Evolutionary conservation across 2,113 vertebrate genomes (phyloP).

Genomic region (Etheostoma spectabile): DNA sequence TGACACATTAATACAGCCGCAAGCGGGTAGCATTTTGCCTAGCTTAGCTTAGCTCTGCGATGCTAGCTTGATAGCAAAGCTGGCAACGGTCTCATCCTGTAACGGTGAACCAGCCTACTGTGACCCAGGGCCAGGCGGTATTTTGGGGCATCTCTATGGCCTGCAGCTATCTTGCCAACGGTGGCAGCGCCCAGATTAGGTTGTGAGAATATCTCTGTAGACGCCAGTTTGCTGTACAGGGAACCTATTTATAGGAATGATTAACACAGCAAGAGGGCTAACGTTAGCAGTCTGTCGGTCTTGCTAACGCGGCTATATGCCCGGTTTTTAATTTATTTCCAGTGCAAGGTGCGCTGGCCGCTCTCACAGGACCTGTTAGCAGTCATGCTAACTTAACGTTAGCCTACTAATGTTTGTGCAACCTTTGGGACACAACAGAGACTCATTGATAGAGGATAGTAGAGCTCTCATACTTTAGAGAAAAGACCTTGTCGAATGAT

Average conservation of each 20-base stretch:
- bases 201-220: slow-evolving; percentile 12
- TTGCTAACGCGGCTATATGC: slow-evolving; percentile 50
- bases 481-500: background rate
- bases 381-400: slow-evolving; percentile 30
- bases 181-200: slow-evolving; percentile 44
- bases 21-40: slow-evolving; percentile 52
- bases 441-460: background rate
- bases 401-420: background rate
- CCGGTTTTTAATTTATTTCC: slow-evolving; percentile 54
- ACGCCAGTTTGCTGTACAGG: slow-evolving; percentile 5
- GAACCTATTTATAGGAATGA: slow-evolving; percentile 54
- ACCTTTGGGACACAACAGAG: background rate
- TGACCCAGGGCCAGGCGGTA: slow-evolving; percentile 34
- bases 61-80: slow-evolving; percentile 63
- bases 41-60: slow-evolving; percentile 68
- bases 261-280: slow-evolving; percentile 44
- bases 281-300: slow-evolving; percentile 51
- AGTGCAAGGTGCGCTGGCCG: slow-evolving; percentile 75
- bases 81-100: slow-evolving; percentile 50
- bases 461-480: background rate
- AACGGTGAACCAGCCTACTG: slow-evolving; percentile 26
- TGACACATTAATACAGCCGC: background rate
- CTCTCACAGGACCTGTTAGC: slow-evolving; percentile 20
- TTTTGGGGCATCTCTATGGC: slow-evolving; percentile 36
- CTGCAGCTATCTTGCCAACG: slow-evolving; percentile 1